Conservation (phyloP, 2,113 vertebrate genomes). For the Brachionichthys hirsutus region DNA sequence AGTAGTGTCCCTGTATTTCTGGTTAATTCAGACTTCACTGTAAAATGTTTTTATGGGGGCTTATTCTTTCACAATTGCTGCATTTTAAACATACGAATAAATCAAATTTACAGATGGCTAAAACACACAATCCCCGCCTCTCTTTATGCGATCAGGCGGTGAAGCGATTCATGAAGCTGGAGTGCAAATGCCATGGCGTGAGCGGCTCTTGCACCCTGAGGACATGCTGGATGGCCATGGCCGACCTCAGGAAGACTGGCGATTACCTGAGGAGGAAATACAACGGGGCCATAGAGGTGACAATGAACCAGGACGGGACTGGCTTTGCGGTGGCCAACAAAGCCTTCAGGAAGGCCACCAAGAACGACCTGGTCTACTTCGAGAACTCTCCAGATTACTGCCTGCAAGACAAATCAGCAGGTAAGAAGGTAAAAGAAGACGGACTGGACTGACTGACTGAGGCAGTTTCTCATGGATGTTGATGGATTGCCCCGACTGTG, state of each 20-base stretch:
- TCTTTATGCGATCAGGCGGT: slow-evolving; percentile 82
- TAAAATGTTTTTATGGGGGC: neutral
- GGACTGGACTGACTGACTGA: slow-evolving; percentile 22
- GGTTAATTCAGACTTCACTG: neutral
- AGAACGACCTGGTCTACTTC: slow-evolving; percentile 97
- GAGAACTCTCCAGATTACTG: slow-evolving; percentile 99
- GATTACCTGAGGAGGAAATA: slow-evolving; percentile 93
- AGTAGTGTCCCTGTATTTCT: neutral
- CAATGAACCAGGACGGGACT: slow-evolving; percentile 94
- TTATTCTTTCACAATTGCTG: neutral
- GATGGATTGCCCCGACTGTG: slow-evolving; percentile 66
- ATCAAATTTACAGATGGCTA: neutral
- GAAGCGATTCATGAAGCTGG: slow-evolving; percentile 94
- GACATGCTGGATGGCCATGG: slow-evolving; percentile 96
- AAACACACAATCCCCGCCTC: neutral
- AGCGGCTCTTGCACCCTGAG: slow-evolving; percentile 95
- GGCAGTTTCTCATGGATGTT: slow-evolving; percentile 52
- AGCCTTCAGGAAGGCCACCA: slow-evolving; percentile 92
- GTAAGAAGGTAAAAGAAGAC: slow-evolving; percentile 70
- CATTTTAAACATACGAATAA: neutral
- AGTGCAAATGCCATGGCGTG: slow-evolving; percentile 97
- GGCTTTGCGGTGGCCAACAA: slow-evolving; percentile 94
- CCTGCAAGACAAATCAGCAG: slow-evolving; percentile 94
- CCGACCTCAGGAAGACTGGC: slow-evolving; percentile 94
- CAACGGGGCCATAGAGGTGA: slow-evolving; percentile 95